These are phyloP conservation scores for Naso thynnoides DNA, from an alignment of 2,797 vertebrate genomes.

Conservation along the genomic window DNA sequence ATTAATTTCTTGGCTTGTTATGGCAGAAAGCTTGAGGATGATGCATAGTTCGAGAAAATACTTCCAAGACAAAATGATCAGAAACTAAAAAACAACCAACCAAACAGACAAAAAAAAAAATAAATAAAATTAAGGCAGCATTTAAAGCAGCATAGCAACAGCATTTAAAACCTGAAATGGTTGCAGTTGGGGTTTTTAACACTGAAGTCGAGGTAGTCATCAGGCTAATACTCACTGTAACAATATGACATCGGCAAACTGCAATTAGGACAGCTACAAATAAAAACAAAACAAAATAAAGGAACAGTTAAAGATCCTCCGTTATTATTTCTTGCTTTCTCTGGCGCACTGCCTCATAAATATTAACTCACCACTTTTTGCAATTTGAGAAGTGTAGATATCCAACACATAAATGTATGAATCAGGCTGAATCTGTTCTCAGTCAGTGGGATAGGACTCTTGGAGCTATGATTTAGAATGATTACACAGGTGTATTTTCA, in stretches of 20 bases:
- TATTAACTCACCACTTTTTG: conserved; percentile 26
- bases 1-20: not conserved
- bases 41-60: not conserved
- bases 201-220: not conserved
- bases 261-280: not conserved
- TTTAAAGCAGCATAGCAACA: not conserved
- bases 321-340: conserved; percentile 12
- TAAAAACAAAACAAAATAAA: not conserved
- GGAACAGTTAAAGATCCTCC: not conserved
- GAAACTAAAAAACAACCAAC: no score
- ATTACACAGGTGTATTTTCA: conserved; percentile 60
- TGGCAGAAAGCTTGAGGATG: not conserved
- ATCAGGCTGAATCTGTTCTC: conserved; percentile 1
- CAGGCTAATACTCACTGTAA: not conserved
- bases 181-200: no score
- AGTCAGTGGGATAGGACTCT: not conserved
- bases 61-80: not conserved
- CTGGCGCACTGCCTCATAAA: not conserved
- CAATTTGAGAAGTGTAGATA: not conserved
- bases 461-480: conserved; percentile 41
- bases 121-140: not conserved
- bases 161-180: not conserved
- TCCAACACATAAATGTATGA: not conserved
- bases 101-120: not conserved
- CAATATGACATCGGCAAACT: not conserved